Percentiles rank a stretch among this genome's conserved stretches.
Conservation (phyloP, 2,888 invertebrate genomes). For the Acrobasis consociella region DNA sequence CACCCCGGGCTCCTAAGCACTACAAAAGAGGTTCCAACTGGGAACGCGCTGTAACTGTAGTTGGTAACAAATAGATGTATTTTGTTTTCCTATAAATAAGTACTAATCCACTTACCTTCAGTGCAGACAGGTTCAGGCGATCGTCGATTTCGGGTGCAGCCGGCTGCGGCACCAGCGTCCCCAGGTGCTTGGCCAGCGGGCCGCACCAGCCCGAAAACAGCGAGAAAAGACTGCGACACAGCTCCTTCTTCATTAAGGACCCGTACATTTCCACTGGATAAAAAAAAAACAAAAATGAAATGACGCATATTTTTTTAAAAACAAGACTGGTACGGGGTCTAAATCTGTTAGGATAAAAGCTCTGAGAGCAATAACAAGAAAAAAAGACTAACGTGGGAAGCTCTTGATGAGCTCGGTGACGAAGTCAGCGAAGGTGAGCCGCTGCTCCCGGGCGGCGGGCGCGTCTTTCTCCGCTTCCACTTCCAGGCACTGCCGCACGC, state of each 20-base stretch:
- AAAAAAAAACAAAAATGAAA: too few species aligned
- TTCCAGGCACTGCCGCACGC: conserved; percentile 94
- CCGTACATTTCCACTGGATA: conserved; percentile 92
- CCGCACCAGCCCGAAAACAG: conserved; percentile 98
- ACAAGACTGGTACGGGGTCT: too few species aligned
- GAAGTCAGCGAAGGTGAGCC: conserved; percentile 96
- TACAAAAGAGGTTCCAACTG: too few species aligned
- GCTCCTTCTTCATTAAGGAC: conserved; percentile 92
- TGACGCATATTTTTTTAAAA: too few species aligned
- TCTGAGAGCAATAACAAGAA: too few species aligned
- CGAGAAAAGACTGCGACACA: conserved; percentile 93
- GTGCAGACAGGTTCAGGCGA: conserved; percentile 84
- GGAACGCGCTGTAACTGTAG: too few species aligned
- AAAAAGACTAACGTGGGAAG: conserved; percentile 90
- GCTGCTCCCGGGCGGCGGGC: conserved; percentile 92
- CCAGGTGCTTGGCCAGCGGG: conserved; percentile 89
- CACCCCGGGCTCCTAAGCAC: too few species aligned
- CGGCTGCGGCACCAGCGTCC: conserved; percentile 68
- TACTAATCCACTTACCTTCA: conserved; percentile 68
- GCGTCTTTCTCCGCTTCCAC: conserved; percentile 97
- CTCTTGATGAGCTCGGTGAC: conserved; percentile 96
- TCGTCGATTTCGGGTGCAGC: conserved; percentile 75
- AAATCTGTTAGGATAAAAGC: too few species aligned
- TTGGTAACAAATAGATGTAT: too few species aligned
- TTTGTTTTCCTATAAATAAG: too few species aligned